Percentiles rank a stretch among this genome's conserved stretches.
phyloP scores from a whole-genome alignment of 1,140 invertebrate species.

The Orius insidiosus region DNA sequence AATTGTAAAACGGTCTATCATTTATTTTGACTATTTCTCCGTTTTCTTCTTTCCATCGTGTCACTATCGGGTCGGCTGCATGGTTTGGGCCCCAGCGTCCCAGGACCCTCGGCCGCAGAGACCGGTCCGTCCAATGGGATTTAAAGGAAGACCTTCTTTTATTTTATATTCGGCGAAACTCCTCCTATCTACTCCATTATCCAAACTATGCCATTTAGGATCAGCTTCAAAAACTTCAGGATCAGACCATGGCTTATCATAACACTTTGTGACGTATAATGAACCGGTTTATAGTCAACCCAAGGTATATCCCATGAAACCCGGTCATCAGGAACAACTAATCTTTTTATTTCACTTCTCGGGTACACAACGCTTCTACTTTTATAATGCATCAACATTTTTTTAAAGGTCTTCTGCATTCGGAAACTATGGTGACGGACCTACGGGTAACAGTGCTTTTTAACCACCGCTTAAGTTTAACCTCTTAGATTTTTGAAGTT shows the following conservation, averaged over 20 bases:
- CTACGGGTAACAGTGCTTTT: too few relatives aligned
- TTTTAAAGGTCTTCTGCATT: too few relatives aligned
- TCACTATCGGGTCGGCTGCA: constrained; percentile 78
- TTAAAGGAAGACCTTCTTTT: constrained; percentile 42
- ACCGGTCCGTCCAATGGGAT: constrained; percentile 77
- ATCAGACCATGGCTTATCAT: constrained; percentile 71
- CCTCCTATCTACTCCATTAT: constrained; percentile 57
- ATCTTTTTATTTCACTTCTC: constrained; percentile 27
- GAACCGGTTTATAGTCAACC: constrained; percentile 52
- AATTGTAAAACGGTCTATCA: constrained; percentile 65
- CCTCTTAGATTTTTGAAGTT: too few relatives aligned
- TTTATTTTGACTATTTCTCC: constrained; percentile 22
- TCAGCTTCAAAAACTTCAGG: constrained; percentile 34
- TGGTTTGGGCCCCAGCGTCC: constrained; percentile 92
- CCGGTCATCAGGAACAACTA: constrained; percentile 56
- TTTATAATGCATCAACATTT: too few relatives aligned
- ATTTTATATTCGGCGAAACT: constrained; percentile 55
- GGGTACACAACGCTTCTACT: too few relatives aligned
- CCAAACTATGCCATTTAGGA: constrained; percentile 63
- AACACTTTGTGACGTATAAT: constrained; percentile 47
- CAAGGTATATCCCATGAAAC: constrained; percentile 54
- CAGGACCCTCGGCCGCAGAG: constrained; percentile 58
- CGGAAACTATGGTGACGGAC: too few relatives aligned
- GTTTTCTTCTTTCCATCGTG: constrained; percentile 56
- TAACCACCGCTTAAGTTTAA: too few relatives aligned